A percentile compares a stretch with the other conserved stretches of the same genome.
phyloP scores from a whole-genome alignment of 2,888 invertebrate species.

The Trachelus stipa region DNA sequence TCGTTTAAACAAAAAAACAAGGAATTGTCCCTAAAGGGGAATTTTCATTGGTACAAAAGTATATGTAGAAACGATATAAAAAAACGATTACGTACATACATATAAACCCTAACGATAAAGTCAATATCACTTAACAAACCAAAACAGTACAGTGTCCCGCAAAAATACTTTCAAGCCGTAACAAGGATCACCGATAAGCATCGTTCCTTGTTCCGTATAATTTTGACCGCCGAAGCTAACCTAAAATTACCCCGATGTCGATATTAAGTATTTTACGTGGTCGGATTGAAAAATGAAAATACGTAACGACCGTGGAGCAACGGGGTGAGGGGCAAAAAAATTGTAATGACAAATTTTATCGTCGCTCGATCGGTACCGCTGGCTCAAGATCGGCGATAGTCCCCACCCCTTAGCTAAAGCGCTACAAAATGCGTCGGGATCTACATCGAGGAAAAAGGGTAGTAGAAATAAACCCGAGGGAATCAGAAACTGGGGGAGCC shows the following conservation, averaged over 20 bases:
- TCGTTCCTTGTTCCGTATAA: not conserved
- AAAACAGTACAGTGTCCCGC: not conserved
- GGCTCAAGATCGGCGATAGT: not conserved
- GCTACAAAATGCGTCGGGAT: conserved; percentile 6
- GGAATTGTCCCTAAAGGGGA: not conserved
- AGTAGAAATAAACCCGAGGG: not conserved
- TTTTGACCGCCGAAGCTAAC: not conserved
- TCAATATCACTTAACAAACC: not conserved
- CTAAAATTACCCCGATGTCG: not conserved
- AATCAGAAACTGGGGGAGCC: not conserved
- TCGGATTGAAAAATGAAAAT: not conserved
- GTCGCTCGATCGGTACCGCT: not conserved
- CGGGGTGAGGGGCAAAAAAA: not conserved
- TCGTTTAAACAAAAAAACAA: not conserved
- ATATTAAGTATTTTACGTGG: not conserved
- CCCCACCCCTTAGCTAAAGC: not conserved
- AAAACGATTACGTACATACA: not conserved
- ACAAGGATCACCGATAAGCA: not conserved
- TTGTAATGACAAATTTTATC: not conserved
- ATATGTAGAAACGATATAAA: not conserved
- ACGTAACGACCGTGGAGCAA: not conserved
- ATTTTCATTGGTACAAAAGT: not conserved
- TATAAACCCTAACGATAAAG: not conserved
- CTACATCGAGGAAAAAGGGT: not conserved
- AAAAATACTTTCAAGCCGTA: not conserved